phyloP scores from a whole-genome alignment of 30 jellyfish, hydroid and myxozoan genomes.

The Aurelia aurita complex sp. Pacific region DNA sequence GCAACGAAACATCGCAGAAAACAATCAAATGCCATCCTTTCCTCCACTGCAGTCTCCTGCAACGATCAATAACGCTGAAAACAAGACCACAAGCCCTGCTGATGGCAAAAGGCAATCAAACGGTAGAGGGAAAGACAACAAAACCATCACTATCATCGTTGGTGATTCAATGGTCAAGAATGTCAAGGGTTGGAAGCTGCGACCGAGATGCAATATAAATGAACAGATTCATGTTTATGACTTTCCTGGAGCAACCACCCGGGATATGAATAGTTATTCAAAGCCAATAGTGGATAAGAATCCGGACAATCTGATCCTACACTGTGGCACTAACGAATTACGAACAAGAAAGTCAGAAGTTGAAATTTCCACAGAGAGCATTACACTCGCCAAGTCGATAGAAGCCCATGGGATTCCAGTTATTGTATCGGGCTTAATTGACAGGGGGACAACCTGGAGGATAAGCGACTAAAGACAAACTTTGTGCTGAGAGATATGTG shows the following conservation, averaged over 20 bases:
- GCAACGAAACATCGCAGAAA: too few species aligned
- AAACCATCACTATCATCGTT: not conserved
- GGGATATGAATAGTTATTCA: conserved; percentile 8
- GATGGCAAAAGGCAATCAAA: too few species aligned
- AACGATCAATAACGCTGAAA: too few species aligned
- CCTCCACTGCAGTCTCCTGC: too few species aligned
- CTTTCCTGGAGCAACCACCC: conserved; percentile 23
- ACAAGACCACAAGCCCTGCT: too few species aligned
- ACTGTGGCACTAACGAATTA: not conserved
- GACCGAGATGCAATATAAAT: not conserved
- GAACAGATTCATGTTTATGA: not conserved
- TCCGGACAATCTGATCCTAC: not conserved
- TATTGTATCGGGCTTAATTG: conserved; percentile 6
- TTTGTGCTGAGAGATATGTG: conserved; percentile 23
- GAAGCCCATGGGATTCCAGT: not conserved
- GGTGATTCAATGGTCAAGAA: conserved; percentile 14
- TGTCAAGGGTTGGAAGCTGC: conserved; percentile 14
- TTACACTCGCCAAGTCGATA: conserved; percentile 10
- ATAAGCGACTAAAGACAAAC: conserved; percentile 17
- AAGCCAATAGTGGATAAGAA: conserved; percentile 6
- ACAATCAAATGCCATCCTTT: too few species aligned
- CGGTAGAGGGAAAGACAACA: not conserved
- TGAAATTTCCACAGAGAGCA: conserved; percentile 13
- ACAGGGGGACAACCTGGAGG: conserved; percentile 17
- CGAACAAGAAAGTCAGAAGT: conserved; percentile 11